Evolutionary conservation across 2,888 invertebrate species (phyloP).

Genomic region (Sarcophaga carnaria): DNA sequence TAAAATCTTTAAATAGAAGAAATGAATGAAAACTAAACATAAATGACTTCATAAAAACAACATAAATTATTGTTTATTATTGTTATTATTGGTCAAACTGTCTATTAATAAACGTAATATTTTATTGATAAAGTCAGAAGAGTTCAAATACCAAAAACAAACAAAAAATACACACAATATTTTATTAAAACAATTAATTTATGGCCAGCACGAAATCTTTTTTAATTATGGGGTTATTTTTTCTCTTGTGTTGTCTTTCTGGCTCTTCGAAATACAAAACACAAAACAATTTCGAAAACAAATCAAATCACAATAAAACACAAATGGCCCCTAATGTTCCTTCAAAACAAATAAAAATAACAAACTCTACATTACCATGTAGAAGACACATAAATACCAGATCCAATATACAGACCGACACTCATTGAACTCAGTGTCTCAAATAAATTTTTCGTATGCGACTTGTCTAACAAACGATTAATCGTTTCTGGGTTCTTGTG

Average conservation of each 20-base stretch:
- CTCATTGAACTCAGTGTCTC: background rate
- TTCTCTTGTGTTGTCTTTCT: conserved; percentile 15
- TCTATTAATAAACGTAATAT: conserved; percentile 55
- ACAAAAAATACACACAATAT: conserved; percentile 51
- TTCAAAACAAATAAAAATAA: background rate
- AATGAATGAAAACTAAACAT: background rate
- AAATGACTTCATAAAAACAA: conserved; percentile 10
- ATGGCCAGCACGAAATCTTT: conserved; percentile 70
- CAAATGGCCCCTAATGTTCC: conserved; percentile 26
- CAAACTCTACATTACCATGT: background rate
- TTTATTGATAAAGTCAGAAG: conserved; percentile 64
- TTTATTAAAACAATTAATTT: conserved; percentile 71
- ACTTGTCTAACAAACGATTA: conserved; percentile 29
- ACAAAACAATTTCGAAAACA: conserved; percentile 37
- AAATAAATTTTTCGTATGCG: background rate
- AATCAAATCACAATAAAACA: conserved; percentile 44
- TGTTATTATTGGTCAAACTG: conserved; percentile 52
- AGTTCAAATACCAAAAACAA: conserved; percentile 59
- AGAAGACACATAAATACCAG: too few species aligned
- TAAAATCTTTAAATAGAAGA: background rate
- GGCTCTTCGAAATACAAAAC: conserved; percentile 18
- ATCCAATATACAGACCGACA: background rate
- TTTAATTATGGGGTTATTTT: conserved; percentile 54
- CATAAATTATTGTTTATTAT: conserved; percentile 49
- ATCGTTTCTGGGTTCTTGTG: conserved; percentile 27